Conservation (phyloP, 2,888 invertebrate species). For the Sclerodermus sp. region DNA sequence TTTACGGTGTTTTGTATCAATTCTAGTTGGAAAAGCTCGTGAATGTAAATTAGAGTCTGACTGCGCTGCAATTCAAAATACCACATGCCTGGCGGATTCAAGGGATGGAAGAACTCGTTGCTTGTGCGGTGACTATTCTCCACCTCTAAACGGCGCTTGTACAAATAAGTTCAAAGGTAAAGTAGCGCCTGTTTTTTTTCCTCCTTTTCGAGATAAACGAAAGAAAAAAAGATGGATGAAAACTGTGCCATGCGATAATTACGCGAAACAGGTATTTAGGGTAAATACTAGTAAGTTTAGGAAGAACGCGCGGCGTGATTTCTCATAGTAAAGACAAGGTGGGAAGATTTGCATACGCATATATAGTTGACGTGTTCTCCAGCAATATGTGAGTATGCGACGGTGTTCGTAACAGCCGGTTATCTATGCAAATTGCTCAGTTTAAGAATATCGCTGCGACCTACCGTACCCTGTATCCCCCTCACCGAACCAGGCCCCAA, state of each 20-base stretch:
- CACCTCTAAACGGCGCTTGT: conserved; percentile 70
- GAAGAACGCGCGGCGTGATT: background rate
- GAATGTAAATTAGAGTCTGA: conserved; percentile 67
- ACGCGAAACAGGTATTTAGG: background rate
- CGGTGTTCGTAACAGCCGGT: conserved; percentile 20
- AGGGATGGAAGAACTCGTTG: conserved; percentile 67
- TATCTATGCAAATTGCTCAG: conserved; percentile 42
- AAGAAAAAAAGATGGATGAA: background rate
- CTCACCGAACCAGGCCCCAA: conserved; percentile 1
- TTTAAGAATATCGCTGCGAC: conserved; percentile 17
- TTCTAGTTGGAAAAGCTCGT: conserved; percentile 60
- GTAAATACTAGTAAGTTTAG: background rate
- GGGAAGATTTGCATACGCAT: conserved; percentile 31
- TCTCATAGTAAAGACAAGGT: background rate
- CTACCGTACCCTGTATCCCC: conserved; percentile 3
- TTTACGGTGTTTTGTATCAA: no score
- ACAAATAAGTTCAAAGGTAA: conserved; percentile 67
- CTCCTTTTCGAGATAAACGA: background rate
- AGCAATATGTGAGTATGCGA: conserved; percentile 31
- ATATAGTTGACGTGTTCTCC: conserved; percentile 27
- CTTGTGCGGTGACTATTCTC: conserved; percentile 70
- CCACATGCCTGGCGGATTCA: conserved; percentile 69
- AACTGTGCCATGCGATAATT: no score
- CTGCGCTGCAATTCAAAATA: conserved; percentile 67
- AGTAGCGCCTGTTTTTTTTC: background rate